Evolutionary conservation across 2,888 invertebrate genomes (phyloP).

Genomic region (Cantharis rufa): DNA sequence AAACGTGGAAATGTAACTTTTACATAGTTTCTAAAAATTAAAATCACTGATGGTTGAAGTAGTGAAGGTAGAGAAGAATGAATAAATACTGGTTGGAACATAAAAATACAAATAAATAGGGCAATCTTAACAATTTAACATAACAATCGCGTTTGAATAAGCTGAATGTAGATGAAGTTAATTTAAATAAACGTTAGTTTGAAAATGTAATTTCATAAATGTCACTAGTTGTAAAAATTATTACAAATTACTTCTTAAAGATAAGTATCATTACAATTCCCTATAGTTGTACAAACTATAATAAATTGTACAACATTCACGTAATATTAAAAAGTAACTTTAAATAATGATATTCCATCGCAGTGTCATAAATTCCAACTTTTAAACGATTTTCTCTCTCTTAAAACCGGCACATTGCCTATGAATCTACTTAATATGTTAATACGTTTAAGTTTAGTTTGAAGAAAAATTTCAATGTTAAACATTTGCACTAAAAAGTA

Average conservation of each 20-base stretch:
- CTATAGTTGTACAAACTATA: background rate
- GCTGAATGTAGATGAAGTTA: background rate
- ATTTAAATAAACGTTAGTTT: background rate
- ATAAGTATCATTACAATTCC: background rate
- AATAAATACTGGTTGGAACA: background rate
- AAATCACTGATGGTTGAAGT: background rate
- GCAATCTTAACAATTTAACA: background rate
- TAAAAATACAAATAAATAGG: background rate
- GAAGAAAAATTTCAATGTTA: background rate
- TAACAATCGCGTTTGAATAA: background rate
- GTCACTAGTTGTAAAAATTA: background rate
- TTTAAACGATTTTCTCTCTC: background rate
- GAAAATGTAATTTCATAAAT: background rate
- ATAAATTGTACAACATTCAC: background rate
- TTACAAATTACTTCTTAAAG: background rate
- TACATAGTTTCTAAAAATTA: too few relatives aligned
- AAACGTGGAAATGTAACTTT: too few relatives aligned
- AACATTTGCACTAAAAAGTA: slow-evolving; percentile 6
- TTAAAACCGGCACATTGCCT: background rate
- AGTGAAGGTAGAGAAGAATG: background rate
- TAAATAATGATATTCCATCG: background rate
- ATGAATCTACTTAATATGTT: background rate
- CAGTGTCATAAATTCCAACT: background rate
- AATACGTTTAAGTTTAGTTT: background rate
- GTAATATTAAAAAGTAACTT: background rate